These are phyloP conservation scores for Catharus minimus DNA, from an alignment of 2,113 vertebrate species.

Conservation along the genomic window DNA sequence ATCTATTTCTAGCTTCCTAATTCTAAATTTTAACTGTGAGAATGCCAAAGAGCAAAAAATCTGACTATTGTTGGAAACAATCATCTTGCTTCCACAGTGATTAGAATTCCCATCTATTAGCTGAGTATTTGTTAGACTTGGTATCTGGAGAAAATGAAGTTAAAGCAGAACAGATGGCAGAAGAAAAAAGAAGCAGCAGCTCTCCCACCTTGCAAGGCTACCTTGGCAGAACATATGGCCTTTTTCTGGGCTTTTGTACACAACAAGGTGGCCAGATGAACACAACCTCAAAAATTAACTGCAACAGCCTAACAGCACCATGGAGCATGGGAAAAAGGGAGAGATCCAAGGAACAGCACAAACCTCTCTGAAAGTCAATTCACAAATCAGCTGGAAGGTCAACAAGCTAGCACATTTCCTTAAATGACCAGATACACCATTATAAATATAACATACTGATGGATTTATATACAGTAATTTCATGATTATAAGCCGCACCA, in stretches of 20 bases:
- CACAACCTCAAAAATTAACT: not conserved
- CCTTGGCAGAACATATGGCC: not conserved
- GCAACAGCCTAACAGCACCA: not conserved
- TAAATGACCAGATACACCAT: fast-evolving
- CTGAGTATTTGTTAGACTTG: fast-evolving
- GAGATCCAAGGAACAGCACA: not conserved
- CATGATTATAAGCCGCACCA: no score
- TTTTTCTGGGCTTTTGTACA: not conserved
- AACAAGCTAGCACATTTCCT: not conserved
- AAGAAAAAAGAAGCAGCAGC: not conserved
- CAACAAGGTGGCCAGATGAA: not conserved
- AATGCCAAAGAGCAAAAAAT: not conserved
- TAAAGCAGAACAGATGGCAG: not conserved
- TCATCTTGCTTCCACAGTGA: not conserved
- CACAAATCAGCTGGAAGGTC: not conserved
- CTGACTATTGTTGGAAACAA: not conserved
- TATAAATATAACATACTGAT: not conserved
- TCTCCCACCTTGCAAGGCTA: not conserved
- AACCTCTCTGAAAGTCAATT: not conserved
- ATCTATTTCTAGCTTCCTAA: not conserved
- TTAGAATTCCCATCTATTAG: not conserved
- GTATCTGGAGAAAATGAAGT: not conserved
- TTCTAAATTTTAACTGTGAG: not conserved
- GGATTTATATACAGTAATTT: not conserved
- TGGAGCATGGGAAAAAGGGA: fast-evolving